Base-by-base conservation (phyloP, 2,888 invertebrate species). In the Candidula unifasciata region DNA sequence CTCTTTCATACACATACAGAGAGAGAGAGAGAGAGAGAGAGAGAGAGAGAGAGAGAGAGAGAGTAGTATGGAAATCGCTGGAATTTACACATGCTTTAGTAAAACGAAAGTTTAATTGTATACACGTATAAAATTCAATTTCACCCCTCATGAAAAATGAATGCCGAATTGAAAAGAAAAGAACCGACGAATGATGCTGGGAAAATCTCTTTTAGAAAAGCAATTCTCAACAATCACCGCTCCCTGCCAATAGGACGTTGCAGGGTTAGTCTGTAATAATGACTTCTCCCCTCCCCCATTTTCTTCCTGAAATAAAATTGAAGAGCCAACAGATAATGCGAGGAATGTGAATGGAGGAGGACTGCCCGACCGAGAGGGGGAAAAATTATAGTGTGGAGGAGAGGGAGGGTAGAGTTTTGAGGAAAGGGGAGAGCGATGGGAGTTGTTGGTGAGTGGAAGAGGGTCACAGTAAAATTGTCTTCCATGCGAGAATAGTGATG, bases 151-250 rank as follows among this genome's bases (percentile, higher is more conserved):
- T 27, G 33, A 60, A 77, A 30, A 44, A 57, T n/a, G 3, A 52
- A 35, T 21, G 21, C 24, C 21, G 21, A 1, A 21, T 30, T 60
- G 8, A 77, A n/a, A 60, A 57, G 60, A 35, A 60, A 77, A 60
- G 60, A 57, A 30, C 37, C 21, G 54, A 30, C 24, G 57, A 57
- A 33, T 57, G 57, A 77, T 77, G 77, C 24, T 60, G 6, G 6
- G 44, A 73, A 73, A 73, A 73, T 76, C 76, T 66, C 64, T 60
- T 54, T 79, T 66, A 30, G 54, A 44, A 54, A 79, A 66, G 13
- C 44, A 44, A 79, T 79, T 79, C 37, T 21, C 35, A 79, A 79
- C 79, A 76, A 76, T 76, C 6, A 76, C 57, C 33, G 33, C 76
- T 76, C 76, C 76, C 76, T 30, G n/a, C 44, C 24, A 73, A 73